These are phyloP conservation scores for Pycnonotus jocosus DNA, from an alignment of 2,113 vertebrate species.

Conservation along the genomic window DNA sequence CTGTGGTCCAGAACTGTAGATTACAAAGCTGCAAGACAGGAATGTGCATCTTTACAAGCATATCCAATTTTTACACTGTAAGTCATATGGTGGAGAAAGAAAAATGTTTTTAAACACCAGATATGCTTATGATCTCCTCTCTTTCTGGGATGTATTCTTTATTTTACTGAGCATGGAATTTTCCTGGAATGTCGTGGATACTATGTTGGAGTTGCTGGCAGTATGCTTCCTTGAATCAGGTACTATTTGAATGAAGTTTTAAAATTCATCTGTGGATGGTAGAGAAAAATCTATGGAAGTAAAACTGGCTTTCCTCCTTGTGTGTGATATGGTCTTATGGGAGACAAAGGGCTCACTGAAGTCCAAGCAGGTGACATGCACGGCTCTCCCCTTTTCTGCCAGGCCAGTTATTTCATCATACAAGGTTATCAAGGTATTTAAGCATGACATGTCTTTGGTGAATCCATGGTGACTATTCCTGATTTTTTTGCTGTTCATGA, in stretches of 20 bases:
- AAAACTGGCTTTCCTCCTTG: neutral
- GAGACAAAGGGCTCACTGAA: neutral
- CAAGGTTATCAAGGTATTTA: neutral
- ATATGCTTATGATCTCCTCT: neutral
- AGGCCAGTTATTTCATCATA: neutral
- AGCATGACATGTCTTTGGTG: neutral
- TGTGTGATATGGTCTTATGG: neutral
- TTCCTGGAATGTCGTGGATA: neutral
- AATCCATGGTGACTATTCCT: neutral
- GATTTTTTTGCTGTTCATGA: neutral
- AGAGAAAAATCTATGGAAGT: neutral
- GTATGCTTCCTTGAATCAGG: neutral
- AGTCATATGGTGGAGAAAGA: neutral
- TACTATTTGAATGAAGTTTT: neutral
- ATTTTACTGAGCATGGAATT: neutral
- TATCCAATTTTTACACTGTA: neutral
- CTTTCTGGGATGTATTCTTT: neutral
- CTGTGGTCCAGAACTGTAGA: neutral
- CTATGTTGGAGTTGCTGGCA: neutral
- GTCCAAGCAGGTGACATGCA: fast-evolving
- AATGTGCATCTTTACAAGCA: neutral
- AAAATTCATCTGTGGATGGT: neutral
- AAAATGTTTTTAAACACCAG: neutral
- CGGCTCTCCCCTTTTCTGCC: neutral
- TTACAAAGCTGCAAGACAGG: neutral